Conservation (phyloP, 92 coral and sea anemone genomes). For the Phymanthus crucifer region DNA sequence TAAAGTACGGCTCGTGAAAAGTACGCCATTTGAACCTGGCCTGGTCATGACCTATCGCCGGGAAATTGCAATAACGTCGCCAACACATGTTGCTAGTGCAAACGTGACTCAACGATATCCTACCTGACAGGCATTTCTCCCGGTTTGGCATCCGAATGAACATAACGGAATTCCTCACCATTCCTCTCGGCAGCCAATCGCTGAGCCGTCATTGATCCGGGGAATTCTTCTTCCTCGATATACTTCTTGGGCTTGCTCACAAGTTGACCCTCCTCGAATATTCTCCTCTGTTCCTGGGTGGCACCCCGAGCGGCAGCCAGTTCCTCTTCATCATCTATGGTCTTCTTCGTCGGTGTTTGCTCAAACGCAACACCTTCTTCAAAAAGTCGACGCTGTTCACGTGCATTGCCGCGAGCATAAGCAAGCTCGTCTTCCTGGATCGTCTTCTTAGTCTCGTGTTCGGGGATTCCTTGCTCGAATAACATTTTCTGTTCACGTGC, state of each 20-base stretch:
- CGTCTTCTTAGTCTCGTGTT: conserved; percentile 52
- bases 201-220: conserved; percentile 23
- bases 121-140: conserved; percentile 12
- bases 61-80: too few species aligned
- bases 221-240: conserved; percentile 38
- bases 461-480: conserved; percentile 65
- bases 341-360: conserved; percentile 6
- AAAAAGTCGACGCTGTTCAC: conserved; percentile 8
- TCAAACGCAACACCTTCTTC: conserved; percentile 41
- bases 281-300: conserved; percentile 28
- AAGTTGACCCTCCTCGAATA: conserved; percentile 28
- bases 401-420: conserved; percentile 4
- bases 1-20: too few species aligned
- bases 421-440: conserved; percentile 67
- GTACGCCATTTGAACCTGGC: too few species aligned
- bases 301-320: conserved; percentile 45
- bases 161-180: conserved; percentile 20
- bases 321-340: conserved; percentile 41
- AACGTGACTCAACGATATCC: not conserved
- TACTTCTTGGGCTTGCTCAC: conserved; percentile 43
- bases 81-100: too few species aligned
- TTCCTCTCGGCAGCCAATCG: conserved; percentile 17
- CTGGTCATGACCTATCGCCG: too few species aligned
- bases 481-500: conserved; percentile 58
- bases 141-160: conserved; percentile 1